Percentiles rank a stretch among this genome's conserved stretches.
Evolutionary conservation across 2,797 vertebrate genomes (phyloP).

Genomic region (Chelonia mydas): DNA sequence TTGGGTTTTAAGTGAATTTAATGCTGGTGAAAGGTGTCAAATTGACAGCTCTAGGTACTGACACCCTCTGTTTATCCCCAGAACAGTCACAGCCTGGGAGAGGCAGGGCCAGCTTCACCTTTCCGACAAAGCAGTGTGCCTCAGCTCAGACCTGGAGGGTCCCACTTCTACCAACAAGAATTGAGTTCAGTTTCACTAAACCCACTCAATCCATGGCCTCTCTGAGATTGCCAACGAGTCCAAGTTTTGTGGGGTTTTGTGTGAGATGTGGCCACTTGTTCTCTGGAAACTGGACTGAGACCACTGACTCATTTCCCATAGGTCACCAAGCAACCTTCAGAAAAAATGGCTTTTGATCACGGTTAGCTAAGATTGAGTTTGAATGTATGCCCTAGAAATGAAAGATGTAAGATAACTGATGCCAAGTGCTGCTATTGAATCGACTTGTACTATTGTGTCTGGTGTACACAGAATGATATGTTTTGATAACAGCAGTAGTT

Average conservation of each 20-base stretch:
- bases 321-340: rapidly evolving
- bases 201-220: background rate
- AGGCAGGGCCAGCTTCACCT: background rate
- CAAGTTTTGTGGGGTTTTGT: background rate
- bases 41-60: background rate
- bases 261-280: background rate
- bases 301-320: rapidly evolving
- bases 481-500: background rate
- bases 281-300: background rate
- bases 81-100: background rate
- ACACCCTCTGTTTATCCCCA: background rate
- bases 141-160: background rate
- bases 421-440: background rate
- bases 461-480: background rate
- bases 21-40: background rate
- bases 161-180: background rate
- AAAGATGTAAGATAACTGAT: background rate
- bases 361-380: background rate
- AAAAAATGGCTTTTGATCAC: background rate
- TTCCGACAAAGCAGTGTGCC: background rate
- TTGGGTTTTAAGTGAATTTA: background rate
- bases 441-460: background rate
- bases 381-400: background rate
- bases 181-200: background rate
- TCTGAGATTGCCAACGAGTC: background rate